Evolutionary conservation across 1,140 invertebrate genomes (phyloP), one percentile per base, ranked within the genome.

Genomic region (Saccostrea cuccullata): DNA sequence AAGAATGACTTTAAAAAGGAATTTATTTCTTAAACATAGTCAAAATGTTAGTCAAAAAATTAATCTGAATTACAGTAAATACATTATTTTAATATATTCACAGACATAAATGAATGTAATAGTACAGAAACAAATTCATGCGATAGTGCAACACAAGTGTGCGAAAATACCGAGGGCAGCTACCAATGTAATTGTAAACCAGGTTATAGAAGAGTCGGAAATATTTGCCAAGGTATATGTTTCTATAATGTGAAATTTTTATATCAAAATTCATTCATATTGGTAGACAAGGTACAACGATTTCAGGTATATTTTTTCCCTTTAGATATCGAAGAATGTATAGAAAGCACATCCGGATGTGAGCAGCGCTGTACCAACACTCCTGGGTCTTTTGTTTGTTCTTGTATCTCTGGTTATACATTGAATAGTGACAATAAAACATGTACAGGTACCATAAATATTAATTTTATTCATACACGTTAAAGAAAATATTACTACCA

Each of bases 91-190:
- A 36, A 36, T 36, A 36, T n/a, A 8, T 47, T 56, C 96, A 96
- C 88, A 88, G 92, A 92, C 82, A 86, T 91, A 1, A 82, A 93
- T 85, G 92, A 93, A 86, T 93, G 92, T 86, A 60, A 83, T 47
- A 55, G 55, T 20, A 83, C 82, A 83, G 0, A 88, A 30, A 88
- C 87, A 23, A 85, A 86, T 36, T 55, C 56, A 8, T 93, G 93
- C 89, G 88, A 91, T 23, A 30, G 13, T 13, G 23, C 20, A 3
- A 30, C 67, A 26, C 91, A 93, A 47, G 87, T 11, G 8, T 94
- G 93, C 87, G 88, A 60, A 13, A 94, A 94, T 90, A 91, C 88
- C 4, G 40, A 86, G 23, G 93, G 93, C 9, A 90, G 86, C 40
- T 93, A 88, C 67, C 12, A 77, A 8, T 94, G 93, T 83, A 85